phyloP scores from a whole-genome alignment of 37 sponge, comb jelly and placozoan species.

The Bolinopsis microptera region DNA sequence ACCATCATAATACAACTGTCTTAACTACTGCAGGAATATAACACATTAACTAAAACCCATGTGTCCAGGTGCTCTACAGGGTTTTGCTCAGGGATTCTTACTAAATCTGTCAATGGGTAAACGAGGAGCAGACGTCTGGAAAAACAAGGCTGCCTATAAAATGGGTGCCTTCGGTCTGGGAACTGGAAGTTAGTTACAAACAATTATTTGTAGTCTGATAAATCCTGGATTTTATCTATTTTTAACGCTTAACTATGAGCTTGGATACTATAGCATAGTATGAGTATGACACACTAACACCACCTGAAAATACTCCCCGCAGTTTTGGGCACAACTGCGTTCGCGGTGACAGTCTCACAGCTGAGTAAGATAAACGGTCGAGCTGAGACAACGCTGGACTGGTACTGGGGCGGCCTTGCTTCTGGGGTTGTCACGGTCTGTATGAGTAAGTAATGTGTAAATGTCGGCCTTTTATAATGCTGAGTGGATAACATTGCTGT shows the following conservation, averaged over 20 bases:
- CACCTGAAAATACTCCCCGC: neutral
- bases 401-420: slow-evolving; percentile 41
- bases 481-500: neutral
- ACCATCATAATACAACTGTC: too few species aligned
- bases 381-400: neutral
- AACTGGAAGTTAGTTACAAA: slow-evolving; percentile 9
- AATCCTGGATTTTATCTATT: too few species aligned
- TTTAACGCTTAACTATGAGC: too few species aligned
- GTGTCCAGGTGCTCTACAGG: neutral
- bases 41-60: too few species aligned
- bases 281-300: too few species aligned
- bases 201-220: too few species aligned
- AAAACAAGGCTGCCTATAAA: neutral
- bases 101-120: neutral
- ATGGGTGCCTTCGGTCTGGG: neutral
- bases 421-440: neutral
- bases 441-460: slow-evolving; percentile 37
- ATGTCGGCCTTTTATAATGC: neutral
- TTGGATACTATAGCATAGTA: too few species aligned
- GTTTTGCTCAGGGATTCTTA: neutral
- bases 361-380: neutral
- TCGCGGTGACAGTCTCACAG: neutral
- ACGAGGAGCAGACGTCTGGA: neutral
- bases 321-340: slow-evolving; percentile 7
- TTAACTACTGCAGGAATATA: too few species aligned